Evolutionary conservation across 2,888 invertebrate genomes (phyloP).

Genomic region (Synergus laeviventris): DNA sequence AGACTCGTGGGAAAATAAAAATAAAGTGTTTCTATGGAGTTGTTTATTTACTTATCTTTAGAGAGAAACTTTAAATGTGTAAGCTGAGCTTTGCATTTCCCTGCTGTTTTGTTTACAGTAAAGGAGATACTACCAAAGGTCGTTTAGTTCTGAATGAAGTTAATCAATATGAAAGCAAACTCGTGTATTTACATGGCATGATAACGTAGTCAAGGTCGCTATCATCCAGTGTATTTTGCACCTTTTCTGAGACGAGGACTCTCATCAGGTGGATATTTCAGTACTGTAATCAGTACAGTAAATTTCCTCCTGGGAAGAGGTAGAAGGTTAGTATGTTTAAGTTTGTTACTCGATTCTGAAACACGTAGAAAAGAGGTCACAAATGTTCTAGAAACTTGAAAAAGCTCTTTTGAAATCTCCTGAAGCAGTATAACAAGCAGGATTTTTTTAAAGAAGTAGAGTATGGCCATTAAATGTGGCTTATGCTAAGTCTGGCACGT

Average conservation of each 20-base stretch:
- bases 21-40: background rate
- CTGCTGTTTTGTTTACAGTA: background rate
- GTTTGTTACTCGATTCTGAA: background rate
- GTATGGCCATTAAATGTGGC: background rate
- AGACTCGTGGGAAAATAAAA: conserved; percentile 21
- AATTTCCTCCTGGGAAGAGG: too few species aligned
- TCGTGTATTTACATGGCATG: background rate
- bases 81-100: background rate
- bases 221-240: background rate
- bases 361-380: background rate
- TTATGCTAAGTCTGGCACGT: background rate
- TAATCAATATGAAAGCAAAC: background rate
- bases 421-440: background rate
- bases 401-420: background rate
- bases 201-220: background rate
- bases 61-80: background rate
- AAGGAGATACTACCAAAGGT: background rate
- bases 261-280: too few species aligned
- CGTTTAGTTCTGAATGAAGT: background rate
- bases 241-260: background rate
- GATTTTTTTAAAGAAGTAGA: background rate
- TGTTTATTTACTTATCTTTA: background rate
- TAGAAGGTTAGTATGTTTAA: too few species aligned
- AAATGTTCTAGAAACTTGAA: background rate
- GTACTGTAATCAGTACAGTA: too few species aligned